Conservation (phyloP, 2,797 vertebrate genomes). For the Morelia viridis region DNA sequence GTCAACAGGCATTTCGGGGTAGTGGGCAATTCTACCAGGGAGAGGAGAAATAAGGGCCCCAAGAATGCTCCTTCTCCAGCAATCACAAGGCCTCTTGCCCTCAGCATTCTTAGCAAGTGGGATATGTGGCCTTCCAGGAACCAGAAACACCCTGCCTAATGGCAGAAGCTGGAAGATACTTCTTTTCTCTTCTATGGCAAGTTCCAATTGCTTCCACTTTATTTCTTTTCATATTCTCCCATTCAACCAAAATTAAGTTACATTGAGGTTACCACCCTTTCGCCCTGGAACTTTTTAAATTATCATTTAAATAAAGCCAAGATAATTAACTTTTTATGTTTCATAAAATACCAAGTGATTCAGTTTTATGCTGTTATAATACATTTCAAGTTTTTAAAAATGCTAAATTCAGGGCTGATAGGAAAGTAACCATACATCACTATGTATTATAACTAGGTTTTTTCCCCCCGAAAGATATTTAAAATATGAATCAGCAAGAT, state of each 20-base stretch:
- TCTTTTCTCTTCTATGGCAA: neutral
- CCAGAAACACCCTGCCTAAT: neutral
- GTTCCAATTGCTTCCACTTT: neutral
- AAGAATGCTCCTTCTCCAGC: neutral
- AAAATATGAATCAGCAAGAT: neutral
- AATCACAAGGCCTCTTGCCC: neutral
- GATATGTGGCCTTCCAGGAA: neutral
- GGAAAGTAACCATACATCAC: neutral
- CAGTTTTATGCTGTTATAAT: neutral
- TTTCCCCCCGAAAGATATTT: neutral
- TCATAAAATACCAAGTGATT: neutral
- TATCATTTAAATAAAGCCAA: neutral
- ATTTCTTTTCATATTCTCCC: neutral
- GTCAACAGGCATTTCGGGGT: neutral
- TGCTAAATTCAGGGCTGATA: neutral
- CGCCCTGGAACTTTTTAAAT: neutral
- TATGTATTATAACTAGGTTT: neutral
- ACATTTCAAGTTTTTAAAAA: neutral
- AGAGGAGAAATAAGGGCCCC: too few species aligned
- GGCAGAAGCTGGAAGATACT: neutral
- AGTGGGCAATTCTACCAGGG: neutral
- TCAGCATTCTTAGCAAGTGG: neutral
- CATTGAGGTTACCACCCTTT: neutral
- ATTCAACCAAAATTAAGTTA: neutral
- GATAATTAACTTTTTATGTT: neutral